Base-by-base conservation (phyloP, 2,113 vertebrate genomes). In the Ibidorhyncha struthersii region DNA sequence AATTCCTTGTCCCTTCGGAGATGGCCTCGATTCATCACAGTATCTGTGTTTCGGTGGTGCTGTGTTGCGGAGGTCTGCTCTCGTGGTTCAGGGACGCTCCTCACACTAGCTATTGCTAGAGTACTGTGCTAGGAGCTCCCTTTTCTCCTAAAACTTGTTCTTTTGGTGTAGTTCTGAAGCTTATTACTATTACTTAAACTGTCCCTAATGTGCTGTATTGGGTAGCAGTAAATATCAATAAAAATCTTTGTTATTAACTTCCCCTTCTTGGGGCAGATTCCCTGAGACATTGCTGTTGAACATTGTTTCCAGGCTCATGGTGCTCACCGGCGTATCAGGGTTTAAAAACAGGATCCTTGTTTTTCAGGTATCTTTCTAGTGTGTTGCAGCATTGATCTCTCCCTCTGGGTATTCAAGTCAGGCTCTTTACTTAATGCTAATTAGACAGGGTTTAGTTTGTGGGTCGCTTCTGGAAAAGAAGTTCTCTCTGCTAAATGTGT, bases 1-100 rank as follows among this genome's bases (percentile, higher is more conserved):
- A 32, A 19, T 27, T 74, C 47, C 34, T 47, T 27, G 9, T 67
- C 34, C 40, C 32, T 73, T 86, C 59, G 17, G 34, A 59, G 58
- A 20, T 15, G 27, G 25, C 14, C 23, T 59, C 8, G 7, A 1
- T 25, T 79, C 10, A 10, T 55, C 27, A 1, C 12, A 5, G 19
- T 11, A 3, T 29, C 19, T 16, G 22, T 0, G 2, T 17, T 45
- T 81, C 1, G 4, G 23, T 34, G 41, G 52, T 49, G 40, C 21
- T 70, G 1, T 30, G 17, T 30, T 38, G 47, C 29, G 40, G 34
- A 47, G 34, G 3, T 69, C 71, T 76, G 50, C 52, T 80, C 29
- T 61, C 3, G 0, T 6, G 53, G 45, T 73, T 58, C 7, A 1
- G 4, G 27, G 43, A 9, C 20, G 2, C 19, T 40, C 20, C 13